Conservation (phyloP, 37 sponge, comb jelly and placozoan genomes). For the Chondrosia reniformis region DNA sequence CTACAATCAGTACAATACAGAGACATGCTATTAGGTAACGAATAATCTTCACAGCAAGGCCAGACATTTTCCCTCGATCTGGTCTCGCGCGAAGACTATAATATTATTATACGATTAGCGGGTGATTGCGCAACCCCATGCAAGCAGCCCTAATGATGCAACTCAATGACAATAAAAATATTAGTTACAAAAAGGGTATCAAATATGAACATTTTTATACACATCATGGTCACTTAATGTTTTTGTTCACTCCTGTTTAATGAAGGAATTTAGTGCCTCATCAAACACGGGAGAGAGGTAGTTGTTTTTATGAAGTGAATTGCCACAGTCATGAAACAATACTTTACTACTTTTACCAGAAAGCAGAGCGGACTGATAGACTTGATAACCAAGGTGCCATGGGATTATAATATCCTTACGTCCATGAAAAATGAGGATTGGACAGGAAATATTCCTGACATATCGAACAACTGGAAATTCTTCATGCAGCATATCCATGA, state of each 20-base stretch:
- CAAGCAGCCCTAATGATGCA: too few relatives aligned
- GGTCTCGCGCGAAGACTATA: too few relatives aligned
- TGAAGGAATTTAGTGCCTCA: slow-evolving; percentile 42
- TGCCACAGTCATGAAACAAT: slow-evolving; percentile 55
- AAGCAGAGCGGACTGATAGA: slow-evolving; percentile 42
- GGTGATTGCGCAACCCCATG: too few relatives aligned
- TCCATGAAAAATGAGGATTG: slow-evolving; percentile 71
- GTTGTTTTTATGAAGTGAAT: slow-evolving; percentile 52
- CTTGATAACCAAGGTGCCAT: slow-evolving; percentile 43
- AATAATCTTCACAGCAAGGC: too few relatives aligned
- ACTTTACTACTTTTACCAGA: slow-evolving; percentile 13
- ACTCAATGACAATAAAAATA: too few relatives aligned
- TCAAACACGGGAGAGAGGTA: slow-evolving; percentile 12
- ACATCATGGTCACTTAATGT: not conserved
- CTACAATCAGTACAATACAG: too few relatives aligned
- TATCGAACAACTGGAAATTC: slow-evolving; percentile 45
- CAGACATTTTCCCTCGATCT: too few relatives aligned
- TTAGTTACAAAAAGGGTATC: too few relatives aligned
- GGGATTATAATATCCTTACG: slow-evolving; percentile 58
- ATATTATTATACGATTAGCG: too few relatives aligned
- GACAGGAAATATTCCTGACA: slow-evolving; percentile 35
- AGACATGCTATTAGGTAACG: too few relatives aligned
- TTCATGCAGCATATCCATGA: slow-evolving; percentile 38
- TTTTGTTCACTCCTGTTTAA: slow-evolving; percentile 16
- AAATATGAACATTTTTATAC: not conserved